Evolutionary conservation across 2,113 vertebrate genomes (phyloP).

Genomic region (human (Homo sapiens)): GRCh38 chrX:137353501-137354000

Average conservation of each 20-base stretch:
- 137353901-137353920: conserved; percentile 19
- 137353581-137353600: background rate
- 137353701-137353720: background rate
- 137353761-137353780: background rate
- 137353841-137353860: background rate
- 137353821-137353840: background rate
- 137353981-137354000: conserved; percentile 50
- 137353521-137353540: background rate
- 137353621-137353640: background rate
- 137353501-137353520: background rate
- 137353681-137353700: background rate
- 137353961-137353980: conserved; percentile 58
- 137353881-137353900: background rate
- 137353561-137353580: fast-evolving
- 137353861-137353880: background rate
- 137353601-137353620: background rate
- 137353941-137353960: conserved; percentile 48
- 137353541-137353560: background rate
- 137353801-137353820: background rate
- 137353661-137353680: background rate
- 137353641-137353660: background rate
- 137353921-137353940: conserved; percentile 59
- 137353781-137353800: background rate
- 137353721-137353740: background rate
- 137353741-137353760: background rate